Evolutionary conservation across 2,797 vertebrate genomes (phyloP).

Genomic region (Oryzias sinensis): DNA sequence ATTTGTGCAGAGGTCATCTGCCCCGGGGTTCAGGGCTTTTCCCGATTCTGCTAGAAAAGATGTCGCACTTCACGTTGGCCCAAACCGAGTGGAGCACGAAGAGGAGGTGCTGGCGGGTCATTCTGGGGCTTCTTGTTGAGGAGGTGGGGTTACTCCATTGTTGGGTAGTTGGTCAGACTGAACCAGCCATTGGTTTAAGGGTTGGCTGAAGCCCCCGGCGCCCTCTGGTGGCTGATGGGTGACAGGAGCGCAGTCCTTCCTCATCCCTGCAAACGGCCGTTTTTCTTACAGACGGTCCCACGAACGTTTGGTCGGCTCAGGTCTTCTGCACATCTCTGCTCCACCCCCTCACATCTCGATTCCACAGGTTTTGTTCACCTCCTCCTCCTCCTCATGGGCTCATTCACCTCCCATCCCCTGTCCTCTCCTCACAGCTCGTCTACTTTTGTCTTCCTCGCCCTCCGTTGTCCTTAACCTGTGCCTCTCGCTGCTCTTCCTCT

Average conservation of each 20-base stretch:
- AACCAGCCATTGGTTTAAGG: background rate
- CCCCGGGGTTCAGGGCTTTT: too few species aligned
- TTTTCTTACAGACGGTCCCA: too few species aligned
- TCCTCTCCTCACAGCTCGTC: slow-evolving; percentile 35
- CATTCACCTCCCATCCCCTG: slow-evolving; percentile 31
- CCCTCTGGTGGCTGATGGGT: slow-evolving; percentile 44
- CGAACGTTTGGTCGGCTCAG: too few species aligned
- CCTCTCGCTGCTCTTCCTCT: slow-evolving; percentile 77
- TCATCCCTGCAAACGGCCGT: too few species aligned
- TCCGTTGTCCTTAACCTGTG: slow-evolving; percentile 74
- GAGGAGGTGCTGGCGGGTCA: too few species aligned
- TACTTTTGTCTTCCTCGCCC: slow-evolving; percentile 66
- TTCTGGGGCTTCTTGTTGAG: too few species aligned
- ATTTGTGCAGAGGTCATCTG: too few species aligned
- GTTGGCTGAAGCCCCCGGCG: slow-evolving; percentile 13
- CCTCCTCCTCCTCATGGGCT: slow-evolving; percentile 32
- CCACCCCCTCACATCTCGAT: slow-evolving; percentile 13
- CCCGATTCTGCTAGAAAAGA: too few species aligned
- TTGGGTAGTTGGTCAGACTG: slow-evolving; percentile 12
- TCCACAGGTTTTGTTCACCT: slow-evolving; percentile 22
- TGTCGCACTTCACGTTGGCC: too few species aligned
- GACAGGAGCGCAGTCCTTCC: background rate
- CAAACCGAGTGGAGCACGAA: too few species aligned
- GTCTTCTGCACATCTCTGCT: slow-evolving; percentile 7
- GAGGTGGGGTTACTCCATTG: background rate